A percentile compares a stretch with the other conserved stretches of the same genome.
Conservation (phyloP, 2,113 vertebrate genomes). For the Tragelaphus imberbis region DNA sequence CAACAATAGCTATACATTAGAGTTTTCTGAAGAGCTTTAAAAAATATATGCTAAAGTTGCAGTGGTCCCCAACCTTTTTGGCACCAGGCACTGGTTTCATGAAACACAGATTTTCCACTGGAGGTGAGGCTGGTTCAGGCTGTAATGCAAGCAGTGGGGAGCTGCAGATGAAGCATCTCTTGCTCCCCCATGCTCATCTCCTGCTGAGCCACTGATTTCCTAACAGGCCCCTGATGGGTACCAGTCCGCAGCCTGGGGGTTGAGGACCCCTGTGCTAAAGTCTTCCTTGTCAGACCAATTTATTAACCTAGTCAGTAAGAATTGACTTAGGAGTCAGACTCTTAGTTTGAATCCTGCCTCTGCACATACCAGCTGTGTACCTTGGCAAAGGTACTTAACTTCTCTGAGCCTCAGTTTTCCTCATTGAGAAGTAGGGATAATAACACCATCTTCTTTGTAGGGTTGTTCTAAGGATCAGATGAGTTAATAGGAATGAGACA, state of each 20-base stretch:
- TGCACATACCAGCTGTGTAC: background rate
- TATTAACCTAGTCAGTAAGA: background rate
- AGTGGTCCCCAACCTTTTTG: background rate
- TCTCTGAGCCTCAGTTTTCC: background rate
- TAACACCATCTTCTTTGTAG: background rate
- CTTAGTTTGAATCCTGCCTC: background rate
- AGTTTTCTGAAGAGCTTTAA: background rate
- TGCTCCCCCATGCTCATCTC: background rate
- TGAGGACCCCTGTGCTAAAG: background rate
- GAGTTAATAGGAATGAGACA: background rate
- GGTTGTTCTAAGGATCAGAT: background rate
- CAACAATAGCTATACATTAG: background rate
- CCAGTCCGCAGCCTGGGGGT: background rate
- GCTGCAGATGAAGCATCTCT: background rate
- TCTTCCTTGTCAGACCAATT: background rate
- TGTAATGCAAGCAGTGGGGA: background rate
- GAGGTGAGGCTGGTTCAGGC: background rate
- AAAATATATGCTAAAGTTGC: background rate
- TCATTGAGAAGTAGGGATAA: background rate
- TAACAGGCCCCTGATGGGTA: background rate
- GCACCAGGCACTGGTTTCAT: background rate
- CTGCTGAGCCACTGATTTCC: background rate
- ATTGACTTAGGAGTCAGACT: background rate
- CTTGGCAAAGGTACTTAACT: background rate
- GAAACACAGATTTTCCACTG: background rate